Base-by-base conservation (phyloP, 2,797 vertebrate genomes). In the Novumbra hubbsi region DNA sequence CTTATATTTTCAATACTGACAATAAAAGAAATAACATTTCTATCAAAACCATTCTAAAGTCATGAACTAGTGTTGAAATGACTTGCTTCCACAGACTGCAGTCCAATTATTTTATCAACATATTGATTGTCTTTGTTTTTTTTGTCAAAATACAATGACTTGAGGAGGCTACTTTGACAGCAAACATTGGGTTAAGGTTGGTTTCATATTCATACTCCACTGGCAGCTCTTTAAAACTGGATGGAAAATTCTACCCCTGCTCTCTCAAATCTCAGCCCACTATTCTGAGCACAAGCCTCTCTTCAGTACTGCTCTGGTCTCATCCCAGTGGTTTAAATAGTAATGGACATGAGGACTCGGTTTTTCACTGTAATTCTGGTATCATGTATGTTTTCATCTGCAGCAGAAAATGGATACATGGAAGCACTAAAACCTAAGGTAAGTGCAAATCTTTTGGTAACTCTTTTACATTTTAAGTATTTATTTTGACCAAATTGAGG, bases 341-440 rank as follows among this genome's bases (percentile, higher is more conserved):
- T 84, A 83, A 86, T 81, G 81, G 80, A 84, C 57, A 76, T 83
- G 38, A 86, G 78, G 82, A 85, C 86, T 83, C 32, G 86, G 50
- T 68, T 95, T 81, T 85, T 95, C 72, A 81, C 91, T 68, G 84
- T 90, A 68, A 73, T 93, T 21, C 74, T 95, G 72, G 76, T 94
- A 71, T 92, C 93, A 68, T 92, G 91, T 90, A 91, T 91, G 71
- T 84, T 93, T 73, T 87, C 92, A 84, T 94, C 92, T 88, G 89
- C 94, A 81, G 87, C 78, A 55, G 81, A 80, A 70, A 67, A 77
- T 60, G 76, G 80, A 84, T 78, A 81, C 80, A 70, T 89, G 86
- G 90, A 94, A 75, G 82, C 80, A 70, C 90, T 72, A 85, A 91
- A 88, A 78, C 70, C 84, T 71, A 87, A 82, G 87, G 89, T 91